Percentiles rank a stretch among this genome's conserved stretches.
Evolutionary conservation across 2,797 vertebrate genomes (phyloP).

Genomic region (Siniperca obscura): DNA sequence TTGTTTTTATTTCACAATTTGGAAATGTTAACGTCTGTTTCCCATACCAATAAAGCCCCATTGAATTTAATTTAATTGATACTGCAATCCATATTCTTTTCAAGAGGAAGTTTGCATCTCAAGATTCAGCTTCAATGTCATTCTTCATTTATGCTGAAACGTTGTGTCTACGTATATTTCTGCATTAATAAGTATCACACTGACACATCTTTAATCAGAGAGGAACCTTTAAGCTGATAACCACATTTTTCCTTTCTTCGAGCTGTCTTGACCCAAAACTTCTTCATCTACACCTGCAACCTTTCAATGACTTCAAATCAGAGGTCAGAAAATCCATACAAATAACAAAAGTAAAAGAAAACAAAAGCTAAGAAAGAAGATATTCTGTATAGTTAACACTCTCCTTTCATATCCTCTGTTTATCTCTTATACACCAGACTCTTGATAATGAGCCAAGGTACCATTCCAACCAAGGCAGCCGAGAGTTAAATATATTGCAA

Average conservation of each 20-base stretch:
- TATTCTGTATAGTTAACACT: conserved; percentile 24
- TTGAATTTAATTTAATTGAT: neutral
- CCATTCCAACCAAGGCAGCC: conserved; percentile 34
- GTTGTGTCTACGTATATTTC: conserved; percentile 4
- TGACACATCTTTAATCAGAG: neutral
- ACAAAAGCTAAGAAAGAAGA: conserved; percentile 21
- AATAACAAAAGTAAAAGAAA: conserved; percentile 21
- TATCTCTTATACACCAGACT: conserved; percentile 42
- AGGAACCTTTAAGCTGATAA: conserved; percentile 1
- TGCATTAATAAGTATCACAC: neutral
- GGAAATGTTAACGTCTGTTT: no score
- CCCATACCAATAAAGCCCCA: no score
- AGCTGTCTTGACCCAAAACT: conserved; percentile 8
- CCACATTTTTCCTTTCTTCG: neutral
- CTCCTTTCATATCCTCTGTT: conserved; percentile 26
- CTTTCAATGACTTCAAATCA: conserved; percentile 25
- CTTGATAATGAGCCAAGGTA: conserved; percentile 40
- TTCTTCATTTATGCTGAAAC: conserved; percentile 6
- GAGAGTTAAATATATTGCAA: conserved; percentile 33
- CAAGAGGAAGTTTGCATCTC: neutral
- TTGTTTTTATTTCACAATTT: no score
- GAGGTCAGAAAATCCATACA: conserved; percentile 22
- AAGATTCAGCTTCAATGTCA: neutral
- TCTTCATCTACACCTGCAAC: neutral
- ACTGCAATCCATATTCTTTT: neutral